Evolutionary conservation across 2,113 vertebrate genomes (phyloP).

Genomic region (Setophaga petechia): DNA sequence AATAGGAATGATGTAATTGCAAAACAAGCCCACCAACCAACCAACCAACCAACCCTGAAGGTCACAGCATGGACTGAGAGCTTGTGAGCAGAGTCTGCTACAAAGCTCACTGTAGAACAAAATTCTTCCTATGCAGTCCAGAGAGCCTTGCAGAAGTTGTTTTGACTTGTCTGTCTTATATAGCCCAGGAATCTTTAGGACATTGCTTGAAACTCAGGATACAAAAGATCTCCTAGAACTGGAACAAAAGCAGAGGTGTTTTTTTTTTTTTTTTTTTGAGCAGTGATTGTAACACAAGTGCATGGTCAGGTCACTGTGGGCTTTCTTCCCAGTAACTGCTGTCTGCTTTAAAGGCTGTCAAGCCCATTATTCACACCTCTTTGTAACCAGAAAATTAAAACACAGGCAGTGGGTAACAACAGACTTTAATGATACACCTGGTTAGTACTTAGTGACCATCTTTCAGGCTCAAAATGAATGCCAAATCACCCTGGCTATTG

Average conservation of each 20-base stretch:
- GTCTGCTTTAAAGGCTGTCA: neutral
- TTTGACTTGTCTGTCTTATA: neutral
- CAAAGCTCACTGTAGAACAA: neutral
- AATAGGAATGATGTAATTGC: fast-evolving
- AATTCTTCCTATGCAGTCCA: fast-evolving
- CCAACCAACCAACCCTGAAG: neutral
- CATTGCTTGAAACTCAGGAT: neutral
- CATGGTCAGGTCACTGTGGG: neutral
- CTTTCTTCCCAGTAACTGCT: neutral
- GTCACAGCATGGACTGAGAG: neutral
- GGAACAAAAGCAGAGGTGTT: neutral
- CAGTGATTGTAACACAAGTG: neutral
- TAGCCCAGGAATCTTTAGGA: neutral
- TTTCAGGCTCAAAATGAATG: neutral
- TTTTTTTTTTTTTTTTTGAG: neutral
- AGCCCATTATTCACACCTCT: neutral
- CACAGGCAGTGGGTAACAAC: neutral
- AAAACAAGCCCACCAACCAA: neutral
- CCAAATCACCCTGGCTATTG: constrained; percentile 1
- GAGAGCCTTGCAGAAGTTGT: neutral
- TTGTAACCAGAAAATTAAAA: neutral
- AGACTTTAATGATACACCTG: neutral
- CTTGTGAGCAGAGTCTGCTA: neutral
- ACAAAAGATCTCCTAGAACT: neutral
- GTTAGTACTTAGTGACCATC: neutral